These are phyloP conservation scores for Proterorhinus semilunaris DNA, from an alignment of 2,113 vertebrate species.

Conservation along the genomic window DNA sequence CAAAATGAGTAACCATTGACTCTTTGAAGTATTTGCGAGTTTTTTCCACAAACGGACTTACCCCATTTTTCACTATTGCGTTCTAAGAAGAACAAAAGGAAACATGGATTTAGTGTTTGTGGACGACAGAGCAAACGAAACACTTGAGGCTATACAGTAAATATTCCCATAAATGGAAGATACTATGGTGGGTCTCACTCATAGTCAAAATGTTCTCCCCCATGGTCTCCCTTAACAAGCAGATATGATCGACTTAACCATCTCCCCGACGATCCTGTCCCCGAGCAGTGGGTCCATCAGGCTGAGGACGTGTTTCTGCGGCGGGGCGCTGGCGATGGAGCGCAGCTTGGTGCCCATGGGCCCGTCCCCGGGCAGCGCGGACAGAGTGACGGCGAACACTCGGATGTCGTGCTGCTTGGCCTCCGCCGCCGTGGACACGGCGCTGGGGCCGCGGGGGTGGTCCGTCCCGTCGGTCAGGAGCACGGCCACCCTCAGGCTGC, in stretches of 20 bases:
- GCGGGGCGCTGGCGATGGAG: constrained; percentile 78
- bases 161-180: too few relatives aligned
- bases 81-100: constrained; percentile 63
- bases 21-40: not conserved
- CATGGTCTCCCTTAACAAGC: too few relatives aligned
- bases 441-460: constrained; percentile 84
- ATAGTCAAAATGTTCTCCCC: too few relatives aligned
- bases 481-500: constrained; percentile 77
- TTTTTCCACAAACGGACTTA: constrained; percentile 55
- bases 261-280: constrained; percentile 66
- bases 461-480: constrained; percentile 84
- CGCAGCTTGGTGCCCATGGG: constrained; percentile 71
- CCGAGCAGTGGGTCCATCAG: constrained; percentile 78
- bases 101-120: not conserved
- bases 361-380: constrained; percentile 43
- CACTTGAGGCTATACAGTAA: too few relatives aligned
- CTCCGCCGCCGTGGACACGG: constrained; percentile 70
- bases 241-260: constrained; percentile 63
- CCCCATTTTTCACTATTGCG: constrained; percentile 75
- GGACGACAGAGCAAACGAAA: too few relatives aligned
- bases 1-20: not conserved
- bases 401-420: constrained; percentile 81
- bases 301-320: constrained; percentile 74
- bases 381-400: constrained; percentile 82
- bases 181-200: too few relatives aligned